Conservation (phyloP, 2,113 vertebrate genomes). For the Progne subis region DNA sequence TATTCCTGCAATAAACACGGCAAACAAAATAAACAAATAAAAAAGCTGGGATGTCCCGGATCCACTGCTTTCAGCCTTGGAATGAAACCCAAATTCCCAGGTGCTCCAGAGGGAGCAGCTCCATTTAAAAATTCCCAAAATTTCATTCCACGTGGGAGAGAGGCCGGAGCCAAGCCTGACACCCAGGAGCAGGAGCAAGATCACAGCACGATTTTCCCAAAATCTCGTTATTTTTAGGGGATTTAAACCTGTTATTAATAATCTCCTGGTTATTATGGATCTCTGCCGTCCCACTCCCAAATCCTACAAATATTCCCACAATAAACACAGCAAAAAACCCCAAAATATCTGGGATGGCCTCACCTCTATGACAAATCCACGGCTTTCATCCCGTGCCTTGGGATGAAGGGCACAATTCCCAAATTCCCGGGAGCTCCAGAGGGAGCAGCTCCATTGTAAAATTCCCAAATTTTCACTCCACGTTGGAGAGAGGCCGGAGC, state of each 20-base stretch:
- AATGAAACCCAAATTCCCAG: neutral
- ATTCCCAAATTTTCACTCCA: neutral
- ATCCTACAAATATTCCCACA: neutral
- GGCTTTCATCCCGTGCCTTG: neutral
- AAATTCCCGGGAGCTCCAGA: neutral
- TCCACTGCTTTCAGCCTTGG: neutral
- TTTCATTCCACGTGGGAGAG: accelerated
- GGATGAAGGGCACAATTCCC: neutral
- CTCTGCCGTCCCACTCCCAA: neutral
- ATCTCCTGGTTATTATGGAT: no score
- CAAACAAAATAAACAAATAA: neutral
- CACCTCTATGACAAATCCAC: neutral
- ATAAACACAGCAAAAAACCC: neutral
- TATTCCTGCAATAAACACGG: neutral
- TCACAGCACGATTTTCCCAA: neutral
- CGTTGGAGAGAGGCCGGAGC: accelerated
- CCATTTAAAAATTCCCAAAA: neutral
- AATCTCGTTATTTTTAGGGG: neutral
- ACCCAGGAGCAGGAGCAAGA: neutral
- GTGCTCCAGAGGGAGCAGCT: neutral
- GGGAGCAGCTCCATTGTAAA: neutral
- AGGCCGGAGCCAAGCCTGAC: neutral
- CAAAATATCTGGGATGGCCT: neutral
- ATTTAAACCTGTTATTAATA: neutral
- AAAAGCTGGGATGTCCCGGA: neutral